Evolutionary conservation across 1,140 invertebrate species (phyloP).

Genomic region (Nasonia longicornis): DNA sequence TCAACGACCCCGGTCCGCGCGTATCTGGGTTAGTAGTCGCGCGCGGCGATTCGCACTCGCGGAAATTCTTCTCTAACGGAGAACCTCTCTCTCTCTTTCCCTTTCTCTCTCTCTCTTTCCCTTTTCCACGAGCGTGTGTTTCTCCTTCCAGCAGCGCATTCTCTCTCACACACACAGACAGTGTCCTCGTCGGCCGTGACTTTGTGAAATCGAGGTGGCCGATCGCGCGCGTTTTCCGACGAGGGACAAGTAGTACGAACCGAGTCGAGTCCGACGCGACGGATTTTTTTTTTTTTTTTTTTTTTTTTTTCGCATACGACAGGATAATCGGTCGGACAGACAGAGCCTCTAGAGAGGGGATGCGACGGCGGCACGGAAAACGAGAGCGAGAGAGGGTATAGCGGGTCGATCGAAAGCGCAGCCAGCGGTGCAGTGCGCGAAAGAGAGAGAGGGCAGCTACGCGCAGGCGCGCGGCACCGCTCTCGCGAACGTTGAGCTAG

Average conservation of each 20-base stretch:
- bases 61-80: constrained; percentile 64
- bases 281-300: too few relatives aligned
- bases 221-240: not conserved
- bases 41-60: constrained; percentile 61
- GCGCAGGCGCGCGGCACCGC: constrained; percentile 47
- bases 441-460: not conserved
- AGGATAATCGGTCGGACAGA: constrained; percentile 20
- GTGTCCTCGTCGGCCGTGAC: constrained; percentile 46
- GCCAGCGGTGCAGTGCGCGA: constrained; percentile 25
- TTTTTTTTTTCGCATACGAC: too few relatives aligned
- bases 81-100: constrained; percentile 31
- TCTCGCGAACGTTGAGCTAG: constrained; percentile 67
- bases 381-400: constrained; percentile 42
- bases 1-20: constrained; percentile 65
- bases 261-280: constrained; percentile 20
- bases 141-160: not conserved
- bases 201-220: constrained; percentile 49
- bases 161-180: not conserved
- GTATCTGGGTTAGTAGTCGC: constrained; percentile 70
- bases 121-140: constrained; percentile 1
- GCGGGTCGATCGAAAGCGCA: constrained; percentile 69
- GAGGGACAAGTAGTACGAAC: not conserved
- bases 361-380: constrained; percentile 1
- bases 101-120: constrained; percentile 41
- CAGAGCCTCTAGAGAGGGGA: constrained; percentile 43